Evolutionary conservation across 2,797 vertebrate genomes (phyloP).

Genomic region (Pterois miles): DNA sequence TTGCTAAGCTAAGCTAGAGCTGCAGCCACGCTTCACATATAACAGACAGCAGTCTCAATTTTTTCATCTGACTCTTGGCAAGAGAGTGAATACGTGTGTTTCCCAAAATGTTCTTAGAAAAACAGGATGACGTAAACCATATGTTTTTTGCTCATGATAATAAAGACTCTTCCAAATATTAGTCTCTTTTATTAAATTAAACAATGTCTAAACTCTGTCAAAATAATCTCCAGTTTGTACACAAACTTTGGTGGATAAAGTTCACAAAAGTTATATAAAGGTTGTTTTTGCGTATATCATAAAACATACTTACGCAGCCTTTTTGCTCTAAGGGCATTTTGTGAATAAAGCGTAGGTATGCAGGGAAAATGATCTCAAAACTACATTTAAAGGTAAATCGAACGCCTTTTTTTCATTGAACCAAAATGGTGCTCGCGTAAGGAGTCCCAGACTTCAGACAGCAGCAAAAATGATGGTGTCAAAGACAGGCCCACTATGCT

Average conservation of each 20-base stretch:
- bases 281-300: background rate
- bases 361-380: background rate
- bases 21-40: background rate
- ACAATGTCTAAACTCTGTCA: background rate
- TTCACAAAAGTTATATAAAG: background rate
- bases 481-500: background rate
- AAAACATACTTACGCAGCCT: background rate
- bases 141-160: too few relatives aligned
- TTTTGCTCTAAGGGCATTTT: background rate
- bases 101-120: background rate
- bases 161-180: background rate
- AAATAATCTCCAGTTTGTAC: background rate
- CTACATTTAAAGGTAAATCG: background rate
- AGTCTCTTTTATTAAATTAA: background rate
- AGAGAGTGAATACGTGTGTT: background rate
- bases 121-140: background rate
- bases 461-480: background rate
- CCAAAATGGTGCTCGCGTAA: background rate
- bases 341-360: background rate
- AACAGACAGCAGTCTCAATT: background rate
- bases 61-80: background rate
- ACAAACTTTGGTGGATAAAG: background rate
- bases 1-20: too few relatives aligned
- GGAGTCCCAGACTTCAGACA: background rate
- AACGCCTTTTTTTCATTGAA: slow-evolving; percentile 1